Percentiles rank a stretch among this genome's conserved stretches.
Evolutionary conservation across 1,140 invertebrate species (phyloP).

Genomic region (Macrobrachium rosenbergii): DNA sequence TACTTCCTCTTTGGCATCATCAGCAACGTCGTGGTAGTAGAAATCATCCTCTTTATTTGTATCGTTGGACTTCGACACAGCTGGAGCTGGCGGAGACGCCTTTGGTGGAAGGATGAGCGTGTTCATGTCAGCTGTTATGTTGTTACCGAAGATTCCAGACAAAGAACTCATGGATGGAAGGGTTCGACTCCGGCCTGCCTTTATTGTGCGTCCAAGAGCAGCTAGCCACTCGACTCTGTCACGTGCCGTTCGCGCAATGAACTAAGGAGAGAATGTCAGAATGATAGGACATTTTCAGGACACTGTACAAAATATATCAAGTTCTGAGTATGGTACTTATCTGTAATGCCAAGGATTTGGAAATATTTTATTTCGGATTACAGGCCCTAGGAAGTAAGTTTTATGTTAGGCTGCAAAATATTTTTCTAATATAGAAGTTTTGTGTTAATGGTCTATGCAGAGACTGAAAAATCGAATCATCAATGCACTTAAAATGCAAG

Average conservation of each 20-base stretch:
- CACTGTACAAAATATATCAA: too few relatives aligned
- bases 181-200: background rate
- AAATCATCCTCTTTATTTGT: constrained; percentile 36
- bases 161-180: background rate
- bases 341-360: too few relatives aligned
- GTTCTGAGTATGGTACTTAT: too few relatives aligned
- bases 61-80: background rate
- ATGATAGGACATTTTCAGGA: background rate
- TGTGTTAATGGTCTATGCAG: too few relatives aligned
- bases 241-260: constrained; percentile 47
- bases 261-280: constrained; percentile 27
- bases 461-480: too few relatives aligned
- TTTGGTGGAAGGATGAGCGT: constrained; percentile 26
- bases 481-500: too few relatives aligned
- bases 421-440: too few relatives aligned
- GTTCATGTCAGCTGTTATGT: background rate
- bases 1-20: constrained; percentile 38
- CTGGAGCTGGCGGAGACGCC: background rate
- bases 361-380: too few relatives aligned
- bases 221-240: constrained; percentile 48
- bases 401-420: too few relatives aligned
- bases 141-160: background rate
- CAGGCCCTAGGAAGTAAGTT: too few relatives aligned
- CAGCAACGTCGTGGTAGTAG: constrained; percentile 46
- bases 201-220: constrained; percentile 30